These are phyloP conservation scores for Hiodon alosoides DNA, from an alignment of 2,113 vertebrate species.

Conservation along the genomic window DNA sequence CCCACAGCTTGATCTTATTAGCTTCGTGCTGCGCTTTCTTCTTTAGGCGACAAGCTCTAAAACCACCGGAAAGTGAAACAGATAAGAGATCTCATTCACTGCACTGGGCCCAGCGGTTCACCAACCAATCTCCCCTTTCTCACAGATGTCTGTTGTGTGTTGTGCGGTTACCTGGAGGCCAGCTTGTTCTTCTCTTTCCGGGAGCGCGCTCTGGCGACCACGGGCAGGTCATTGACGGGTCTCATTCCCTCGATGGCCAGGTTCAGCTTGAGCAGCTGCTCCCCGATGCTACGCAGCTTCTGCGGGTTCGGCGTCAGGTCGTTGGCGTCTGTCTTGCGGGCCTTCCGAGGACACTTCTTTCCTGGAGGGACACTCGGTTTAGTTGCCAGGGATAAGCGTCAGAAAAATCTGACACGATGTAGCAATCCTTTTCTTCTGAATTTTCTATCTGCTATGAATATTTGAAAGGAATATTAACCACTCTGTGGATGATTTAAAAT, in stretches of 20 bases:
- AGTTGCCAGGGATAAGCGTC: no score
- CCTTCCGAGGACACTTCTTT: constrained; percentile 61
- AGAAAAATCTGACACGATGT: no score
- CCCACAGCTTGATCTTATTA: constrained; percentile 71
- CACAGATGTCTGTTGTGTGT: no score
- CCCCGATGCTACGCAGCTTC: constrained; percentile 64
- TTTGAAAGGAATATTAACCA: no score
- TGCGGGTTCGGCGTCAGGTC: constrained; percentile 65
- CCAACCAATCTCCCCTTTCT: no score
- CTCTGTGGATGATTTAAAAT: no score
- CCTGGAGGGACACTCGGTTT: constrained; percentile 34
- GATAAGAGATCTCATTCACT: no score
- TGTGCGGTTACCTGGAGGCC: constrained; percentile 54
- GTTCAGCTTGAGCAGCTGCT: constrained; percentile 66
- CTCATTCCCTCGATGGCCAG: constrained; percentile 63
- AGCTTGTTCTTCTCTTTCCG: constrained; percentile 70
- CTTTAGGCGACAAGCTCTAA: constrained; percentile 65
- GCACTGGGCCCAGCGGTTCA: no score
- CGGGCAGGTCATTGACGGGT: constrained; percentile 60
- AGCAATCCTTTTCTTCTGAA: no score
- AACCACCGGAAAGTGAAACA: constrained; percentile 3
- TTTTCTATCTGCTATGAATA: no score
- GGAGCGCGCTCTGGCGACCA: constrained; percentile 58
- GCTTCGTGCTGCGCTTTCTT: constrained; percentile 71
- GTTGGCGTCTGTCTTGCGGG: constrained; percentile 63